Conservation (phyloP, 2,113 vertebrate species). For the Excalfactoria chinensis region DNA sequence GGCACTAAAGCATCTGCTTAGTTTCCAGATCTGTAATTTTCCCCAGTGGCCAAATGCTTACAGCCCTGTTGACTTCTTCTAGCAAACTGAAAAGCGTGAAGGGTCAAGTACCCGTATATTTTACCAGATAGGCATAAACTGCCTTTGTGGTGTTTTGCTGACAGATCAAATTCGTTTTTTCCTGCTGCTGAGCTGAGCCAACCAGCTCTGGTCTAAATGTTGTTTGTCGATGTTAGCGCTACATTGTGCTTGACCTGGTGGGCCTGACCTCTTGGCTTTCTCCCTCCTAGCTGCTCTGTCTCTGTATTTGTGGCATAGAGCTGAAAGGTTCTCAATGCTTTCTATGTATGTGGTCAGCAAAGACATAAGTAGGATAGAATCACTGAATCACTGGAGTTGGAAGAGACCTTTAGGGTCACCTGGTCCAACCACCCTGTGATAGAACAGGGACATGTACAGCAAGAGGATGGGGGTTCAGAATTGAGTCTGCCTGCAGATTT, state of each 20-base stretch:
- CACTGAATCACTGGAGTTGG: too few species aligned
- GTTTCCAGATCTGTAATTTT: neutral
- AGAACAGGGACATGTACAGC: too few species aligned
- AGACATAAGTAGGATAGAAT: neutral
- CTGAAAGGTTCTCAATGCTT: neutral
- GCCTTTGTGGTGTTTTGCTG: neutral
- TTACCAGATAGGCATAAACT: neutral
- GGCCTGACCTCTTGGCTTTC: neutral
- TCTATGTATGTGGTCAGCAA: neutral
- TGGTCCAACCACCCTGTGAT: too few species aligned
- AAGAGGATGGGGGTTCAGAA: neutral
- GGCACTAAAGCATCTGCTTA: neutral
- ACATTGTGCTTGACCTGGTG: neutral
- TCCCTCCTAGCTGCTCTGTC: neutral
- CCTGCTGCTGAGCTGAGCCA: neutral
- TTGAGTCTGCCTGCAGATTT: slow-evolving; percentile 2
- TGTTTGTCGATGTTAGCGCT: neutral
- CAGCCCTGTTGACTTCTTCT: neutral
- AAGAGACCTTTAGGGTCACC: too few species aligned
- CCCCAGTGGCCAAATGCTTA: neutral
- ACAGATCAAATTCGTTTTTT: neutral
- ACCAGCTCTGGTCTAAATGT: neutral
- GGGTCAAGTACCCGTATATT: neutral
- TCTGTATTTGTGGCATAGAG: neutral
- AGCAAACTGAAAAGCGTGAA: neutral